Evolutionary conservation across 2,888 invertebrate species (phyloP), one percentile per base, ranked within the genome.

Genomic region (Ormyrus nitidulus): DNA sequence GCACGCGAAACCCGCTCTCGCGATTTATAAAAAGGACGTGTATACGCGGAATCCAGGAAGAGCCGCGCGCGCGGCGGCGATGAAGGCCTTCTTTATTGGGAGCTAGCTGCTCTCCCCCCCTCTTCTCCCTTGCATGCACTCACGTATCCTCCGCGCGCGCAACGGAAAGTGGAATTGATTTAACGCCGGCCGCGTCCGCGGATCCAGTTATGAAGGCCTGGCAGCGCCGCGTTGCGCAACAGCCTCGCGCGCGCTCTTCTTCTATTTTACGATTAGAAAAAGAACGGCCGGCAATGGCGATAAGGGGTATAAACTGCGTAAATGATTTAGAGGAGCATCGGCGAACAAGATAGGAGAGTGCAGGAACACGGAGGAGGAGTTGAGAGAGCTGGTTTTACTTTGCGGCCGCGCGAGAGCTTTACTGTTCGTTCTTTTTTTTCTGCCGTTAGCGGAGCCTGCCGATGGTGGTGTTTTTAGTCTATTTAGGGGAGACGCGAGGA

Each of bases 141-240:
- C 5, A 53, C 11, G 19, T 61, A 5, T 61, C 13, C 34, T 8
- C 53, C 0, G 13, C 58, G 49, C 58, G 59, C 44, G 73, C 69
- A 74, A 59, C 73, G 75, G 75, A 71, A 73, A 77, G 75, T 81
- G 70, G 73, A 81, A 75, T 81, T 78, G 81, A 81, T 78, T 78
- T 78, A 78, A 81, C 66, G 70, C 78, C 66, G 64, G 69, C 74
- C 65, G 53, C 75, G 34, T 70, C 70, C 34, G 54, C 53, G 59
- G 53, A 83, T 84, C 79, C 84, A 81, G 84, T 83, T 84, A 84
- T 82, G 84, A 83, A 66, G 74, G 83, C 13, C 13, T 8, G 13
- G 65, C 49, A 49, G 10, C 8, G 7, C 59, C 6, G 13, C 11
- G 19, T 62, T 13, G 19, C 46, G 19, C 62, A 9, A n/a, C 2